Evolutionary conservation across 2,797 vertebrate species (phyloP).

Genomic region (Lophius americanus): DNA sequence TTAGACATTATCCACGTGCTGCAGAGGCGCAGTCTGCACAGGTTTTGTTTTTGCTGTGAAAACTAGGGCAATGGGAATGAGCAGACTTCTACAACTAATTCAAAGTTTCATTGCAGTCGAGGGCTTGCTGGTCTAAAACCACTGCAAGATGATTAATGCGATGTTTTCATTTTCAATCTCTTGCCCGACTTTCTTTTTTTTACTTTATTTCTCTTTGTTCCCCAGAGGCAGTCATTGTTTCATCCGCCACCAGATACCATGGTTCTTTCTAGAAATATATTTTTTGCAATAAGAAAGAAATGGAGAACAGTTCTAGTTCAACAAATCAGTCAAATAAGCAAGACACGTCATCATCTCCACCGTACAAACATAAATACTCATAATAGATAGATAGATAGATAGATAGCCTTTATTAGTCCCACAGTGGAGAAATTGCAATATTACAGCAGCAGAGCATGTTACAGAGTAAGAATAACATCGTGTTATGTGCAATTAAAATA

Average conservation of each 20-base stretch:
- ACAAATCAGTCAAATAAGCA: constrained; percentile 38
- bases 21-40: constrained; percentile 5
- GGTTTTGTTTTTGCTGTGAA: constrained; percentile 26
- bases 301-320: constrained; percentile 7
- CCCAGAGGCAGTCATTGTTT: constrained; percentile 56
- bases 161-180: constrained; percentile 62
- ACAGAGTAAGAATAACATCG: no score
- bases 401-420: no score
- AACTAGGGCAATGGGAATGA: constrained; percentile 63
- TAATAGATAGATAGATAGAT: no score
- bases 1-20: no score
- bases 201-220: constrained; percentile 48
- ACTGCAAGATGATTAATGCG: constrained; percentile 69
- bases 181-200: constrained; percentile 63
- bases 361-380: no score
- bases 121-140: constrained; percentile 49
- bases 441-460: no score
- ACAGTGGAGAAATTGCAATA: no score
- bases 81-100: constrained; percentile 61
- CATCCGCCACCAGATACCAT: constrained; percentile 57
- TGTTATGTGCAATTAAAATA: no score
- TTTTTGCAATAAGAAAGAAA: constrained; percentile 16
- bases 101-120: constrained; percentile 52
- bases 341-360: constrained; percentile 28
- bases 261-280: constrained; percentile 62